Evolutionary conservation across 2,113 vertebrate species (phyloP).

Genomic region (Globicephala melas): DNA sequence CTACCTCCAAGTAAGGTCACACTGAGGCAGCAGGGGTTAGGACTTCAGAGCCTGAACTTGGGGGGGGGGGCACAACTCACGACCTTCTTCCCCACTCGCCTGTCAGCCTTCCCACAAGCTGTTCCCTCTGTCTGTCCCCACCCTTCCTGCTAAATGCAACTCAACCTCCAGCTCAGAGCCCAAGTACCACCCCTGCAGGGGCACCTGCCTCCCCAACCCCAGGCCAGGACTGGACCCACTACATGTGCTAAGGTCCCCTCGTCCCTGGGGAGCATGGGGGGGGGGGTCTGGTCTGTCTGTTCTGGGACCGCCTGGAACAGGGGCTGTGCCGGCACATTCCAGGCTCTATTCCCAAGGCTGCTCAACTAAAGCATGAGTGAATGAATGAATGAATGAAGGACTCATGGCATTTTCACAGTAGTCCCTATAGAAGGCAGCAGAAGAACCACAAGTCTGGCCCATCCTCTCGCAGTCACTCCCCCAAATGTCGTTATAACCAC

Average conservation of each 20-base stretch:
- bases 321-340: fast-evolving
- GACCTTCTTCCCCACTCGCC: not conserved
- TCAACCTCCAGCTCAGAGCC: not conserved
- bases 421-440: not conserved
- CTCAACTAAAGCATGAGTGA: not conserved
- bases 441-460: not conserved
- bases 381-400: not conserved
- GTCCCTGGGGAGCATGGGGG: not conserved
- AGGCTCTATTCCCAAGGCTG: not conserved
- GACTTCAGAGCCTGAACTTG: fast-evolving
- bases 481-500: not conserved
- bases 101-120: not conserved
- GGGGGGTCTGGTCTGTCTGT: not conserved
- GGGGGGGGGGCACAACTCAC: fast-evolving
- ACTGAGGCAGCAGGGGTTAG: too few relatives aligned
- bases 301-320: not conserved
- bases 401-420: not conserved
- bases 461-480: not conserved
- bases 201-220: not conserved
- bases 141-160: not conserved
- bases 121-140: not conserved
- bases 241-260: not conserved
- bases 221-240: not conserved
- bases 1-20: not conserved
- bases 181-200: not conserved